phyloP scores from a whole-genome alignment of 1,140 invertebrate species.

The Drosophila mojavensis region DNA sequence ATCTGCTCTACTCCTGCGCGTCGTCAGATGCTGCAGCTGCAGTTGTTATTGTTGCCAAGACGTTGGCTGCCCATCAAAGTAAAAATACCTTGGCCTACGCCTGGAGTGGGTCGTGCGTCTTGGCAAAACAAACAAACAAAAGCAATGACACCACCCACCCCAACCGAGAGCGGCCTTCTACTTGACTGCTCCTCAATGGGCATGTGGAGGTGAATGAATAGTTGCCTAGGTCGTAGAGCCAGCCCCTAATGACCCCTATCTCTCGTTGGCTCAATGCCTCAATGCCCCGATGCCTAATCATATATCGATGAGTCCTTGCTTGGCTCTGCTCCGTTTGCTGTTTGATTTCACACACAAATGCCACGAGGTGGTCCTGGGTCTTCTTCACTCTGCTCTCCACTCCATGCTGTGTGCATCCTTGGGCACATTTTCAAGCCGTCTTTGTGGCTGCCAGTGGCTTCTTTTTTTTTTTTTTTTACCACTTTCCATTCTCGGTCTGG shows the following conservation, averaged over 20 bases:
- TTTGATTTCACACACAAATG: constrained; percentile 52
- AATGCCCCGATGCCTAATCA: constrained; percentile 21
- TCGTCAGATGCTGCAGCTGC: constrained; percentile 49
- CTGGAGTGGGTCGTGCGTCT: constrained; percentile 8
- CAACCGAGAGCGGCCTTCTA: constrained; percentile 46
- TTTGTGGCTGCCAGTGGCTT: constrained; percentile 63
- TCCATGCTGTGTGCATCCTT: constrained; percentile 15
- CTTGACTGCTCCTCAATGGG: constrained; percentile 66
- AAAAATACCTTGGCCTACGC: constrained; percentile 30
- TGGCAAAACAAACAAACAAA: constrained; percentile 60
- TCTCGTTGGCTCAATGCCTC: constrained; percentile 6
- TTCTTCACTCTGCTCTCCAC: background rate
- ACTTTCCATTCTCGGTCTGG: constrained; percentile 49
- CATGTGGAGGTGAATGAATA: constrained; percentile 37
- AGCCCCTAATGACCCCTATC: constrained; percentile 71
- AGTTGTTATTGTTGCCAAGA: constrained; percentile 49
- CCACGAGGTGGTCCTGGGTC: constrained; percentile 54
- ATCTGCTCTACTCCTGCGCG: background rate
- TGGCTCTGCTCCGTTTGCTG: constrained; percentile 27
- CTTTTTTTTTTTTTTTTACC: constrained; percentile 46
- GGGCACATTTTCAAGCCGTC: constrained; percentile 52
- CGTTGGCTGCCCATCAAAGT: constrained; percentile 26
- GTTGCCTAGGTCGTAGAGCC: constrained; percentile 18
- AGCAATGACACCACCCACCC: constrained; percentile 68
- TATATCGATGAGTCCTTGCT: constrained; percentile 14